Evolutionary conservation across 2,888 invertebrate genomes (phyloP).

Genomic region (Neocrepidodera transversa): DNA sequence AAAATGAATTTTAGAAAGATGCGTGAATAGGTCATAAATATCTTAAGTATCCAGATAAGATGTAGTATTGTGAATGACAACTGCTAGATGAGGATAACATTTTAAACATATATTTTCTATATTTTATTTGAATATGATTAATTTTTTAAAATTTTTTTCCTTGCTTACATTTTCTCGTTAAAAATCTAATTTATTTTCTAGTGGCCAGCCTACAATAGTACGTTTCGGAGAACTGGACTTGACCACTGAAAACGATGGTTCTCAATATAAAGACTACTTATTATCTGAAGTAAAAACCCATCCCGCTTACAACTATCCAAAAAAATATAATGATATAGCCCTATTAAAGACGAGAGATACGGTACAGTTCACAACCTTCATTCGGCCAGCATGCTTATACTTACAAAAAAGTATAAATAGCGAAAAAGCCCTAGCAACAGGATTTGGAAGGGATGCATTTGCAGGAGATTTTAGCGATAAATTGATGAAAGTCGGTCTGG

Average conservation of each 20-base stretch:
- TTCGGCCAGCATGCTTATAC: conserved; percentile 73
- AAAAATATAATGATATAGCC: conserved; percentile 72
- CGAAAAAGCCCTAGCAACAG: conserved; percentile 66
- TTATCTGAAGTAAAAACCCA: conserved; percentile 59
- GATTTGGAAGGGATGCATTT: conserved; percentile 67
- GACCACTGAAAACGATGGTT: conserved; percentile 60
- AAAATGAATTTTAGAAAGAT: too few relatives aligned
- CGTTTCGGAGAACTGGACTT: conserved; percentile 68
- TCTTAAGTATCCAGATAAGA: too few relatives aligned
- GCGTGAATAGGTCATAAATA: too few relatives aligned
- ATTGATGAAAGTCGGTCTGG: conserved; percentile 60
- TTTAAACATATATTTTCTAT: too few relatives aligned
- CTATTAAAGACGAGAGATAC: conserved; percentile 63
- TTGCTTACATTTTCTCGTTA: too few relatives aligned
- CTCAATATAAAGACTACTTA: conserved; percentile 61
- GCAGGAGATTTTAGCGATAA: conserved; percentile 55
- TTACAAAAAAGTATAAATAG: conserved; percentile 54
- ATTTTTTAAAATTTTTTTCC: too few relatives aligned
- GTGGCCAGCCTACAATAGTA: conserved; percentile 63
- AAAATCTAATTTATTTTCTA: conserved; percentile 45
- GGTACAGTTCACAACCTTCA: conserved; percentile 61
- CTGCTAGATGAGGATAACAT: too few relatives aligned
- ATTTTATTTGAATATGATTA: too few relatives aligned
- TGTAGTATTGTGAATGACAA: too few relatives aligned
- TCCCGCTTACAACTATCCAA: conserved; percentile 64